Percentiles rank a stretch among this genome's conserved stretches.
Evolutionary conservation across 2,888 invertebrate species (phyloP).

Genomic region (Caenorhabditis wallacei): DNA sequence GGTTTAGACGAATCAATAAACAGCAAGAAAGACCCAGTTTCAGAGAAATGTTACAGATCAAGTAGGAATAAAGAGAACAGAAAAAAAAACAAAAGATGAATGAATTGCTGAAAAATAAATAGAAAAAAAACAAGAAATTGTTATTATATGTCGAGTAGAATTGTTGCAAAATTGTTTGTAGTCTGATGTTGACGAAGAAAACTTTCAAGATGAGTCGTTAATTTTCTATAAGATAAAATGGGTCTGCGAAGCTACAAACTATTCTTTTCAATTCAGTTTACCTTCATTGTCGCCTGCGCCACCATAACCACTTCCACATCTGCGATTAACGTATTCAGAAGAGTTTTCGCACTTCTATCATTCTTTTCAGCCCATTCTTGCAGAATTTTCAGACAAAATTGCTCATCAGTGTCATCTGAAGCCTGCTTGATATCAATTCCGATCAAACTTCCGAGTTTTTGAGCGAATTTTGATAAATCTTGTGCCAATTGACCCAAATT

Average conservation of each 20-base stretch:
- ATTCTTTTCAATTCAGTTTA: neutral
- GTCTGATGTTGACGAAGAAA: neutral
- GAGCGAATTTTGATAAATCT: constrained; percentile 31
- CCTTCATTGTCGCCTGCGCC: constrained; percentile 36
- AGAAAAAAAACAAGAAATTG: too few relatives aligned
- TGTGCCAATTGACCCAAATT: constrained; percentile 55
- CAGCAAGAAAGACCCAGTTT: neutral
- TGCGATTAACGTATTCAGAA: constrained; percentile 57
- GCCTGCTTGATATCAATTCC: constrained; percentile 8
- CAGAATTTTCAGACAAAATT: constrained; percentile 47
- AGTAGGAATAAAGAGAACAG: neutral
- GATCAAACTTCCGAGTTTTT: constrained; percentile 50
- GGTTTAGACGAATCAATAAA: neutral
- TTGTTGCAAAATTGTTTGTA: too few relatives aligned
- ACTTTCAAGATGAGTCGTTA: constrained; percentile 4
- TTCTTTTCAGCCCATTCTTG: constrained; percentile 61
- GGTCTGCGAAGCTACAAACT: neutral
- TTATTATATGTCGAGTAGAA: too few relatives aligned
- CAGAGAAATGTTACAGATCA: neutral
- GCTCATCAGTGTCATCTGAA: constrained; percentile 12
- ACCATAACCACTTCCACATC: constrained; percentile 59
- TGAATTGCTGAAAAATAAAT: neutral
- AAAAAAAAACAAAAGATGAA: neutral
- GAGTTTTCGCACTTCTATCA: constrained; percentile 51
- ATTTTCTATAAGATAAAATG: constrained; percentile 47